Base-by-base conservation (phyloP, 2,888 invertebrate genomes). In the Torymus texanus region DNA sequence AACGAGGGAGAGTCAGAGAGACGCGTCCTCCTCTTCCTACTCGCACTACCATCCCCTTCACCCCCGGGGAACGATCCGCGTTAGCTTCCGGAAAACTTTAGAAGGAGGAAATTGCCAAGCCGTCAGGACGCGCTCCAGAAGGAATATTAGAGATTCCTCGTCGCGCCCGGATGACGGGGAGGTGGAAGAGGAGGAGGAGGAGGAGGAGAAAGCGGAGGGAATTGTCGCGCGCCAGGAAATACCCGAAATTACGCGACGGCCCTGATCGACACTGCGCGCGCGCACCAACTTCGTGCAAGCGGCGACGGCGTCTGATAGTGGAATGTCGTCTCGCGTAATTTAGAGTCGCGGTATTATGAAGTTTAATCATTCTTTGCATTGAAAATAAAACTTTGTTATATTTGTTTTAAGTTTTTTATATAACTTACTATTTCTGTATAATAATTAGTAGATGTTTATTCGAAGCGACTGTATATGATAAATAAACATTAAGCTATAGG, bases 41-140 rank as follows among this genome's bases (percentile, higher is more conserved):
- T 8, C 41, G 10, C 2, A 8, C 41, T 8, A 41, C 8, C 41
- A 1, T 8, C 8, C 41, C 41, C 8, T 41, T 41, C 41, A 41
- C 41, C 84, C 83, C 83, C 65, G 66, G 84, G 83, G 84, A 79
- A 83, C 83, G 82, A 84, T 83, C 82, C 77, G 78, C 81, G 81
- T 81, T 77, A 82, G 79, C 78, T 83, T 82, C 82, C 82, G 82
- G 82, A 83, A 84, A 82, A 84, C 76, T 85, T 85, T 84, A 81
- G 83, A 82, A 81, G 80, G 81, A 83, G 84, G 84, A 85, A 85
- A 87, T 85, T 86, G 83, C 85, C 83, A 83, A 83, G 82, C 83
- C 83, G 84, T 84, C 84, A 78, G 58, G 81, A n/a, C 41, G 41
- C 41, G 41, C 82, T 81, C 81, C 82, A 79, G 80, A 79, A 81